Conservation (phyloP, 2,797 vertebrate genomes). For the Aythya fuligula region DNA sequence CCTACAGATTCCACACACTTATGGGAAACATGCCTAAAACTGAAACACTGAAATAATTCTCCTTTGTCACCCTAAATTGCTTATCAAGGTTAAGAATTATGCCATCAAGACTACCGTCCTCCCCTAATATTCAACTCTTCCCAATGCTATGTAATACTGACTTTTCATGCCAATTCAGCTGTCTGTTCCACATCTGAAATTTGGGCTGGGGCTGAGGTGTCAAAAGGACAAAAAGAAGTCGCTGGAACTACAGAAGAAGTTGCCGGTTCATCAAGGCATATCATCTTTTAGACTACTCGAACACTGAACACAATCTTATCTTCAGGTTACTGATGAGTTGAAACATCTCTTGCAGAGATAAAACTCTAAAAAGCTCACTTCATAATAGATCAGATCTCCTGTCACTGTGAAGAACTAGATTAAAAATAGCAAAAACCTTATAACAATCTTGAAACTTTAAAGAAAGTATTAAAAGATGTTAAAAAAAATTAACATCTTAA, state of each 20-base stretch:
- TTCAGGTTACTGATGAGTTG: not conserved
- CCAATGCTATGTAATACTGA: not conserved
- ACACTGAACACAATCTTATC: not conserved
- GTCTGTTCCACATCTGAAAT: not conserved
- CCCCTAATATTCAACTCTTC: not conserved
- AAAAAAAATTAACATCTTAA: not conserved
- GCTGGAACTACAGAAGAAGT: not conserved
- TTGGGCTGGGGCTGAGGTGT: not conserved
- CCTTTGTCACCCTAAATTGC: not conserved
- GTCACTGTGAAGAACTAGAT: not conserved
- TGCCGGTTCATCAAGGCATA: not conserved
- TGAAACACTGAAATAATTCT: not conserved
- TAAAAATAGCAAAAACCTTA: not conserved
- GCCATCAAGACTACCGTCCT: not conserved
- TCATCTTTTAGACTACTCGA: not conserved
- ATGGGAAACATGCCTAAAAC: not conserved
- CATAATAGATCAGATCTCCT: not conserved
- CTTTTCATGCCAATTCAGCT: not conserved
- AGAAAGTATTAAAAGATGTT: not conserved
- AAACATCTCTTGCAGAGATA: not conserved
- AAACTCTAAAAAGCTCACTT: not conserved
- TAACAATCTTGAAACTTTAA: not conserved
- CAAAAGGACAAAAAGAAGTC: not conserved
- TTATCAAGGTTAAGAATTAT: not conserved
- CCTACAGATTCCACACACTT: accelerated